phyloP scores from a whole-genome alignment of 2,888 invertebrate species.

The Kuschelorhynchus macadamiae region DNA sequence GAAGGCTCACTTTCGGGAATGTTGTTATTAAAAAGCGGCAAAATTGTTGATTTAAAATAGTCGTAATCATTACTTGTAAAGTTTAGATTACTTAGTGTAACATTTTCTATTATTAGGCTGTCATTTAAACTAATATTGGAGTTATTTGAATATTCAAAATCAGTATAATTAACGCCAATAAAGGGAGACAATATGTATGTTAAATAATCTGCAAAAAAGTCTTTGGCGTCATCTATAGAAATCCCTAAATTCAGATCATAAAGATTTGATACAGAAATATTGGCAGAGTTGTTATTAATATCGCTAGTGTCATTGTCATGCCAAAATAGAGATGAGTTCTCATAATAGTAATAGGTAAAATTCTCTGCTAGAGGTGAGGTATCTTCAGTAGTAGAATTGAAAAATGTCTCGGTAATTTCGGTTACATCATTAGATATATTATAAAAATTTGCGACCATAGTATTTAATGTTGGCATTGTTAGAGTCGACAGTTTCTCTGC shows the following conservation, averaged over 20 bases:
- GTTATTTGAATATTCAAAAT: slow-evolving; percentile 19
- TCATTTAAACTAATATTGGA: slow-evolving; percentile 28
- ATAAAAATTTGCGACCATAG: slow-evolving; percentile 10
- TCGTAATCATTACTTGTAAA: slow-evolving; percentile 43
- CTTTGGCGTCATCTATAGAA: slow-evolving; percentile 43
- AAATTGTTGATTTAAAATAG: slow-evolving; percentile 49
- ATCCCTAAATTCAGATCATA: no score
- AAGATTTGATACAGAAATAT: background rate
- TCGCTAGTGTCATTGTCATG: background rate
- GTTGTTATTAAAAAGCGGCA: slow-evolving; percentile 37
- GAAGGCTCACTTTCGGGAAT: slow-evolving; percentile 38
- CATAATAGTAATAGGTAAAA: slow-evolving; percentile 9
- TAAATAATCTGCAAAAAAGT: slow-evolving; percentile 54
- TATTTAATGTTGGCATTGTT: slow-evolving; percentile 49
- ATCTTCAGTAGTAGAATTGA: background rate
- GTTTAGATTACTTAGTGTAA: slow-evolving; percentile 26
- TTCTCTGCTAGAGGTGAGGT: background rate
- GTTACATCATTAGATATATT: no score
- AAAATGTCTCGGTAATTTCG: no score
- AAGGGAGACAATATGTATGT: slow-evolving; percentile 51
- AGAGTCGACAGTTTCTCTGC: slow-evolving; percentile 50
- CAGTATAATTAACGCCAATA: slow-evolving; percentile 2
- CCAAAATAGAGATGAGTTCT: slow-evolving; percentile 16
- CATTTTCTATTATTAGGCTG: slow-evolving; percentile 28
- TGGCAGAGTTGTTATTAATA: slow-evolving; percentile 20